Percentiles rank a stretch among this genome's conserved stretches.
Evolutionary conservation across 2,888 invertebrate species (phyloP).

Genomic region (Drosophila multiciliata): DNA sequence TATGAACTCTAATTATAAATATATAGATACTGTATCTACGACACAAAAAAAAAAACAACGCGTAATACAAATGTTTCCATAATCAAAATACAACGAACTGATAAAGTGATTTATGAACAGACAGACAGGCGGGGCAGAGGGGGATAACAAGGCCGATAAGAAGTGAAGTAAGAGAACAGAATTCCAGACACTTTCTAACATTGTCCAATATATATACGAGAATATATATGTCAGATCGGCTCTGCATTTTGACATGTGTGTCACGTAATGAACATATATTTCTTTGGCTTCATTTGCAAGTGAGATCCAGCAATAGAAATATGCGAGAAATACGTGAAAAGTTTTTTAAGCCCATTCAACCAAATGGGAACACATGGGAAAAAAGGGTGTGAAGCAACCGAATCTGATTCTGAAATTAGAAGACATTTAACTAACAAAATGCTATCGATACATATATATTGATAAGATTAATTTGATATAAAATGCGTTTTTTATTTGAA

Average conservation of each 20-base stretch:
- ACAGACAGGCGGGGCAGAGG: neutral
- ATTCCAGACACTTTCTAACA: slow-evolving; percentile 52
- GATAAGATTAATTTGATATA: neutral
- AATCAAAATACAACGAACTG: slow-evolving; percentile 45
- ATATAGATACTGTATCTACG: slow-evolving; percentile 70
- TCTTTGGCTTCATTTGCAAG: slow-evolving; percentile 12
- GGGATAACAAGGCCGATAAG: slow-evolving; percentile 45
- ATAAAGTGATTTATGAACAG: slow-evolving; percentile 44
- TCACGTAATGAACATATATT: slow-evolving; percentile 63
- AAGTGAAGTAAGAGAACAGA: slow-evolving; percentile 31
- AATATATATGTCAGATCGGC: slow-evolving; percentile 1
- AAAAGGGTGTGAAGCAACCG: neutral
- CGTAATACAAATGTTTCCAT: slow-evolving; percentile 66
- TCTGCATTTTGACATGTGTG: slow-evolving; percentile 40
- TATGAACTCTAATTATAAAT: slow-evolving; percentile 64
- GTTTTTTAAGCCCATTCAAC: slow-evolving; percentile 5
- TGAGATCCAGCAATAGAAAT: slow-evolving; percentile 32
- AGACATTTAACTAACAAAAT: neutral
- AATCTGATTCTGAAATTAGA: neutral
- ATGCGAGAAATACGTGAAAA: slow-evolving; percentile 46
- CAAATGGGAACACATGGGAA: neutral
- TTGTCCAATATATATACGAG: neutral
- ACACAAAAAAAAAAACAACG: slow-evolving; percentile 22
- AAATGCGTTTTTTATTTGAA: neutral
- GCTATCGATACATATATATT: neutral